A percentile compares a stretch with the other conserved stretches of the same genome.
Conservation (phyloP, 2,888 invertebrate species). For the Mythimna loreyi region DNA sequence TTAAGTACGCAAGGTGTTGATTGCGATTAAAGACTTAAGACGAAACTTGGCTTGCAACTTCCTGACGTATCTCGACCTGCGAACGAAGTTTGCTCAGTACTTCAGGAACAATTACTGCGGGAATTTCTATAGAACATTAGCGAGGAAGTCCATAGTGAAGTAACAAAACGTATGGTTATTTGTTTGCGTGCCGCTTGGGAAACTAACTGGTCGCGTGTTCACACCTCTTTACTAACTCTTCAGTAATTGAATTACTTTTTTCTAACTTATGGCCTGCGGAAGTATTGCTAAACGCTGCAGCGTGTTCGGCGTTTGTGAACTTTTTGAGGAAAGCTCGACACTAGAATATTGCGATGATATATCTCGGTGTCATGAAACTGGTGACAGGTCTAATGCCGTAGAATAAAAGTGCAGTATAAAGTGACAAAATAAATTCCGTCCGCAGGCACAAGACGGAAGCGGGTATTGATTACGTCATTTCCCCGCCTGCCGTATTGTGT, state of each 20-base stretch:
- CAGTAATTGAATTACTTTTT: constrained; percentile 72
- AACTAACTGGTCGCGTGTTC: constrained; percentile 72
- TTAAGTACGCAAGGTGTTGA: constrained; percentile 48
- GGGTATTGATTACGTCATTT: constrained; percentile 65
- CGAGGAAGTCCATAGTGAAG: constrained; percentile 9
- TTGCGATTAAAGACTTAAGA: constrained; percentile 51
- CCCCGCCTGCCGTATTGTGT: constrained; percentile 58
- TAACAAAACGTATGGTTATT: constrained; percentile 53
- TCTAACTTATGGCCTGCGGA: constrained; percentile 41
- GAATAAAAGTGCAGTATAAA: constrained; percentile 38
- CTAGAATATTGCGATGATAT: neutral
- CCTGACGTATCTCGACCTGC: constrained; percentile 20
- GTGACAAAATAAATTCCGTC: constrained; percentile 48
- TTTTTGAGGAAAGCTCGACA: neutral
- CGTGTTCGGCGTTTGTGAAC: neutral
- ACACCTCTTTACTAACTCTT: constrained; percentile 68
- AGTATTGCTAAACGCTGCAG: constrained; percentile 39
- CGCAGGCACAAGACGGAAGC: constrained; percentile 43
- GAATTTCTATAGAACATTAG: constrained; percentile 20
- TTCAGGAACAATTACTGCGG: constrained; percentile 26
- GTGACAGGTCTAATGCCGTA: constrained; percentile 15
- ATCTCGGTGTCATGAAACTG: neutral
- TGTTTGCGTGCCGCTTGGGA: constrained; percentile 61
- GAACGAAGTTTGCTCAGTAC: constrained; percentile 30
- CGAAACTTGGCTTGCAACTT: constrained; percentile 42